These are phyloP conservation scores for Corythaeola cristata DNA, from an alignment of 2,113 vertebrate species.

Conservation along the genomic window DNA sequence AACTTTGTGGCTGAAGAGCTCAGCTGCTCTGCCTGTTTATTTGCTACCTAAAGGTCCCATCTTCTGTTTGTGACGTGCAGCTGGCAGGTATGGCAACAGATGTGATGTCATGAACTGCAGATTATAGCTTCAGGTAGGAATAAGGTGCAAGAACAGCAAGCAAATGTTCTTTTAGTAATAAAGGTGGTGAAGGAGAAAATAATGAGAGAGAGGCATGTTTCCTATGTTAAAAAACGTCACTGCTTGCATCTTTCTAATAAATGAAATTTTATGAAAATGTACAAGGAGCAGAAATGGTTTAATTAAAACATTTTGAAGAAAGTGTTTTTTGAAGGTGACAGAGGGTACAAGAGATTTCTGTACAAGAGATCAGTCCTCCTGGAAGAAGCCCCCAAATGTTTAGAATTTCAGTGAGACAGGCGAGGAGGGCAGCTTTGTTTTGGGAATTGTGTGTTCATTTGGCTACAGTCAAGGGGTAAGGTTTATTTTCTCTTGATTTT, in stretches of 20 bases:
- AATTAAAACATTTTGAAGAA: not conserved
- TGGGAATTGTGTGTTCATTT: accelerated
- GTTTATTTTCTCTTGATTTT: not conserved
- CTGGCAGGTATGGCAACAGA: not conserved
- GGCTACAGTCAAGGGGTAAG: not conserved
- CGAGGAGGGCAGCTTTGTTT: not conserved
- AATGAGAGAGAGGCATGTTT: not conserved
- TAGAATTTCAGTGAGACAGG: not conserved
- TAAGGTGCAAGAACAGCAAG: constrained; percentile 1
- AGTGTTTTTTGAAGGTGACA: not conserved
- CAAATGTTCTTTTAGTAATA: not conserved
- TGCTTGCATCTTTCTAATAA: not conserved
- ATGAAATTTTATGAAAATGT: not conserved
- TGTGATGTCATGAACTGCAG: not conserved
- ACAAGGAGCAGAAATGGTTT: not conserved
- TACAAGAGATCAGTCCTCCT: not conserved
- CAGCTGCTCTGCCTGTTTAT: not conserved
- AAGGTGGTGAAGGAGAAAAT: not conserved
- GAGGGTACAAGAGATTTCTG: not conserved
- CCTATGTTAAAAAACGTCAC: not conserved
- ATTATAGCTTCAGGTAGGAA: constrained; percentile 48
- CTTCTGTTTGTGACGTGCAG: not conserved
- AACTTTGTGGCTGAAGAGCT: not conserved
- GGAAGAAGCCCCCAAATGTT: not conserved
- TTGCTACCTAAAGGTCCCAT: not conserved